phyloP scores from a whole-genome alignment of 2,797 vertebrate species.

The Malacoraja senta region DNA sequence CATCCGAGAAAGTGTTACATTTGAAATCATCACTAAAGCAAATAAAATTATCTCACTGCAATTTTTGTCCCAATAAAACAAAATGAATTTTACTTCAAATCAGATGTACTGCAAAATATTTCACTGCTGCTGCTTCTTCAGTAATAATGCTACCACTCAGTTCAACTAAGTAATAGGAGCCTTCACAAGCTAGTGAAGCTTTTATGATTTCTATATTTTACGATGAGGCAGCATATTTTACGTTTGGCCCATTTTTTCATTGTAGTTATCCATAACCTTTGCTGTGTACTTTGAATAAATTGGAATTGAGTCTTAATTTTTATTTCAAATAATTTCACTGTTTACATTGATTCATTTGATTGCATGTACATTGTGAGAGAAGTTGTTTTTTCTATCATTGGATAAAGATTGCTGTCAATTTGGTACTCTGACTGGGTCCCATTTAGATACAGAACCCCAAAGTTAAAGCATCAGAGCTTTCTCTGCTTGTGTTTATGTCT shows the following conservation, averaged over 20 bases:
- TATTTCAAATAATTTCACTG: neutral
- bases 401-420: neutral
- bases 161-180: neutral
- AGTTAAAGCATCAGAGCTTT: conserved; percentile 11
- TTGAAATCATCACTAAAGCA: conserved; percentile 13
- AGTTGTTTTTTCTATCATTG: neutral
- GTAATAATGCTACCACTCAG: neutral
- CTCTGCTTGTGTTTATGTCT: conserved; percentile 6
- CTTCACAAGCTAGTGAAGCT: neutral
- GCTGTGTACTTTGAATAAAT: neutral
- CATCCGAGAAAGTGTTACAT: conserved; percentile 4
- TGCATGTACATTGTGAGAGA: neutral
- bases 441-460: neutral
- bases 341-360: neutral
- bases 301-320: neutral
- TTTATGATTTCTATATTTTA: neutral
- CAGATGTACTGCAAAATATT: neutral
- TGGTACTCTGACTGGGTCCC: conserved; percentile 14
- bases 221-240: neutral
- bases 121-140: neutral
- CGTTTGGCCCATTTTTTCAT: neutral
- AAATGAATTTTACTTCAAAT: neutral
- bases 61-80: conserved; percentile 26
- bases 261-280: conserved; percentile 19
- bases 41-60: conserved; percentile 29